These are phyloP conservation scores for Mustela lutreola DNA, from an alignment of 2,113 vertebrate genomes.

Conservation along the genomic window DNA sequence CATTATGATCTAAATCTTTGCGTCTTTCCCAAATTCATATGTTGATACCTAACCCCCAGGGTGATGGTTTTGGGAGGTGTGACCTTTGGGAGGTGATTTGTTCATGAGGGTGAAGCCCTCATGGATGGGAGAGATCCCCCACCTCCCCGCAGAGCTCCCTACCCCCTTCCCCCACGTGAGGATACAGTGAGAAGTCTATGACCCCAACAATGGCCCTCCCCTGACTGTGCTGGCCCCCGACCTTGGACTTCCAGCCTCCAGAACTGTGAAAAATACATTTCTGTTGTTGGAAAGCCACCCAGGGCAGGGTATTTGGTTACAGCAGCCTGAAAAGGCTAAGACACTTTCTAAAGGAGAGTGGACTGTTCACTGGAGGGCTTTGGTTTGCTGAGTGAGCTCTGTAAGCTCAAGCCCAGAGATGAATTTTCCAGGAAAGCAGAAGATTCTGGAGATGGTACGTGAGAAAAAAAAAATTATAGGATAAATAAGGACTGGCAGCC, in stretches of 20 bases:
- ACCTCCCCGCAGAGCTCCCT: background rate
- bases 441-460: background rate
- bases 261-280: background rate
- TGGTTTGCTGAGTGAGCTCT: background rate
- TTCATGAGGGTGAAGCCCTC: background rate
- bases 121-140: background rate
- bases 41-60: background rate
- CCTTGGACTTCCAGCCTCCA: background rate
- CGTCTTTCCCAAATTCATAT: background rate
- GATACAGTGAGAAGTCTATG: background rate
- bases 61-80: background rate
- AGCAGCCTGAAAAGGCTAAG: background rate
- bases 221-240: background rate
- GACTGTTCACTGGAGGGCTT: background rate
- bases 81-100: background rate
- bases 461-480: background rate
- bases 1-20: background rate
- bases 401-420: background rate
- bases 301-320: background rate
- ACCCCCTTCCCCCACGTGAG: background rate
- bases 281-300: background rate
- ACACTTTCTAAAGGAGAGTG: background rate
- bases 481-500: background rate
- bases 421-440: background rate
- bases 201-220: background rate